Base-by-base conservation (phyloP, 2,113 vertebrate genomes). In the Periophthalmus modestus region DNA sequence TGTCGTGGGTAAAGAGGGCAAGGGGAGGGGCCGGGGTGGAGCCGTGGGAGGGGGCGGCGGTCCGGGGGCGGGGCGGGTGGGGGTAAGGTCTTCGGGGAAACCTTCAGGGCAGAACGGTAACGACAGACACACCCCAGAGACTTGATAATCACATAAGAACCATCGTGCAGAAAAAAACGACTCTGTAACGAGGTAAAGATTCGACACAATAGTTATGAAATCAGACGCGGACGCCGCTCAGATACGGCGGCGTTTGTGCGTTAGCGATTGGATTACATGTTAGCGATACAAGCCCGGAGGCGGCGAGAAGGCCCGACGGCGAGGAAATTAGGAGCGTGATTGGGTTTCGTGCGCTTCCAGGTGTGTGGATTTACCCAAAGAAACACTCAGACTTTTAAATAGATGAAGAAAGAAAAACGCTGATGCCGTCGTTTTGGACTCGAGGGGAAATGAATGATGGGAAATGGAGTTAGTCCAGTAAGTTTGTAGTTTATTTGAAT, bases 1-100 rank as follows among this genome's bases (percentile, higher is more conserved):
- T 85, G 88, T 89, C 85, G 28, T 88, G 85, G 83, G 68, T 84
- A 92, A 90, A 88, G 88, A 87, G 89, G 89, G 82, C 86, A 89
- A 86, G 70, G 74, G 88, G 91, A 84, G 86, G 86, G 87, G 89
- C 19, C 1, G 23, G 59, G 58, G 50, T 6, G 24, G 46, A 54
- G 62, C 7, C 43, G 43, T 23, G 46, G 55, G 12, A 14, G 62
- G 9, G 43, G 54, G 12, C 74, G 57, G 34, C 58, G 58, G 54
- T 76, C 84, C 65, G 50, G 39, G n/a, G 43, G 55, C 55, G 61
- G n/a, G 23, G 65, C 19, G 24, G 43, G 34, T 48, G 21, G 39
- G 52, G 23, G 54, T 39, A 66, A 74, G 24, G 79, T 77, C 79
- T 84, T 77, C 34, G 73, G 83, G 87, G 75, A 72, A 71, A 75